Percentiles rank a stretch among this genome's conserved stretches.
phyloP scores from a whole-genome alignment of 2,113 vertebrate species.

The Oxyura jamaicensis region DNA sequence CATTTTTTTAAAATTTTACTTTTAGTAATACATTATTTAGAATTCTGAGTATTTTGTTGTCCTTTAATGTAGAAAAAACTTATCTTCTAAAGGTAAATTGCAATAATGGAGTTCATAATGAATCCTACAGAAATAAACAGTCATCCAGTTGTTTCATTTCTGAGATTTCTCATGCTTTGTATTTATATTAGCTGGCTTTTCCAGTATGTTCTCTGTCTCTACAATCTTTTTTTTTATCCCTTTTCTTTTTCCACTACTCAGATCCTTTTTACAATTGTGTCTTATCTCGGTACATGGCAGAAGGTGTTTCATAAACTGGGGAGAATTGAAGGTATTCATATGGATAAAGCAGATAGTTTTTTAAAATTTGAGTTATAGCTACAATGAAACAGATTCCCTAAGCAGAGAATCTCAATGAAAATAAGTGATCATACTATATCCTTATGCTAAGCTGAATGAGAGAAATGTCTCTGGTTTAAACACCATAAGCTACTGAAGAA shows the following conservation, averaged over 20 bases:
- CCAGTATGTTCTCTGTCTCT: neutral
- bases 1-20: neutral
- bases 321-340: neutral
- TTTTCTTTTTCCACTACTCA: neutral
- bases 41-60: neutral
- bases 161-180: neutral
- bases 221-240: neutral
- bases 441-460: neutral
- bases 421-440: neutral
- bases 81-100: neutral
- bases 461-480: neutral
- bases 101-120: neutral
- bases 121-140: neutral
- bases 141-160: neutral
- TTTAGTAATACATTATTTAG: neutral
- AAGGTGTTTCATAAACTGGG: slow-evolving; percentile 26
- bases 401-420: neutral
- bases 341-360: slow-evolving; percentile 18
- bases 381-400: neutral
- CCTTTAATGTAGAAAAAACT: neutral
- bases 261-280: neutral
- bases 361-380: slow-evolving; percentile 1
- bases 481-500: neutral
- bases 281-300: slow-evolving; percentile 4
- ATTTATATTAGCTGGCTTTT: neutral